Evolutionary conservation across 1,140 invertebrate genomes (phyloP), one percentile per base, ranked within the genome.

Genomic region (Platyscapa corneri): DNA sequence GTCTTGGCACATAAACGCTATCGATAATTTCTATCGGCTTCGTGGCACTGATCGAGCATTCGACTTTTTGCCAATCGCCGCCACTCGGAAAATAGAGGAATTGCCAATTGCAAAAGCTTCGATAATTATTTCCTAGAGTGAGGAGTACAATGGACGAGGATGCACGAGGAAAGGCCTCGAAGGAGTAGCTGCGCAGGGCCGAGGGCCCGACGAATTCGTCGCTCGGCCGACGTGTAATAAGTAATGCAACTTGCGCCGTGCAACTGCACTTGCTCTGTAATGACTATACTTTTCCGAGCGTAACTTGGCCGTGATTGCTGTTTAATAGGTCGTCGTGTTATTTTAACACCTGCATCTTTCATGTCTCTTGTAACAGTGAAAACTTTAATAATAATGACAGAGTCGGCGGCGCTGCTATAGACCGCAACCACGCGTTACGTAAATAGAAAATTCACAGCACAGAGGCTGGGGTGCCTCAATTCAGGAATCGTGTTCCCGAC

Each of bases 271-370:
- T 3, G 39, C 30, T 39, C 30, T 27, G 37, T 83, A 77, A 83
- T 83, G 60, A 83, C 74, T 83, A 53, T 83, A 77, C 74, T 83
- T 67, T 83, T 67, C 37, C 53, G 74, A 14, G 74, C 82, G 82
- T 77, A 77, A 83, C 83, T 49, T 46, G 32, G 42, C 46, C 83
- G 74, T 79, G 46, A 84, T 84, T 84, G 49, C 76, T 60, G 37
- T 79, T 84, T 84, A 78, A 84, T 84, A 84, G 65, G 83, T 79
- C 76, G 32, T 72, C 46, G 34, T 60, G 23, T 84, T 72, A 84
- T 65, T 84, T 67, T 84, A 75, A 81, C 64, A 70, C 79, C 42
- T 53, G 56, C 39, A 42, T 64, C 56, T 80, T 80, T 80, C 67
- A 64, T 60, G 53, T 23, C 49, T 56, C 49, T 49, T 46, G 53